Base-by-base conservation (phyloP, 1,140 invertebrate genomes). In the Meloidogyne exigua region DNA sequence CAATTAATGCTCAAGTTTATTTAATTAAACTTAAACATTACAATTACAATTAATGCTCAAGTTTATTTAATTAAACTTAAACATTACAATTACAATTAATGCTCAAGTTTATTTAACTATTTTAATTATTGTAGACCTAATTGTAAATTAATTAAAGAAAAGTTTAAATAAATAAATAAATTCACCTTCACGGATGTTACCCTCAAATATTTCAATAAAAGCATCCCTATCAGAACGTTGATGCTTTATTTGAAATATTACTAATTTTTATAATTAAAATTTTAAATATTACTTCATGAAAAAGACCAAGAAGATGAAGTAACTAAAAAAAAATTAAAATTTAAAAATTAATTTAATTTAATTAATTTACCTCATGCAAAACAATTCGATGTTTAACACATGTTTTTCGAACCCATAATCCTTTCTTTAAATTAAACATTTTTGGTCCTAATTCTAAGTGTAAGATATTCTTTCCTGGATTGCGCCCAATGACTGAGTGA, bases 331-430 rank as follows among this genome's bases (percentile, higher is more conserved):
- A 4, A 21, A 10, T n/a, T 57, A 44, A 44, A 44, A 44, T 18
- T 44, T 15, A 44, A 44, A 44, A 44, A 44, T 44, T 15, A 15
- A 15, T 39, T 9, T 7, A 39, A 39, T 39, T 39, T 44, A 44
- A 44, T 15, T 42, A 5, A 68, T 9, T n/a, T 62, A 71, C 69
- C 23, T 73, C 72, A 21, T 73, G 72, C 21, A 73, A 23, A 23
- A 73, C 57, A 64, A 73, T 73, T 32, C 72, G 21, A 23, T 11
- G 72, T 32, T 73, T 73, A 32, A 73, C 65, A 65, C 72, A 73
- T 23, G 72, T 73, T 25, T 73, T 62, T 26, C 72, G n/a, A 13
- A 57, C 49, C 49, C n/a, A 65, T 23, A 21, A 7, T n/a, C 39
- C 39, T 4, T 32, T 64, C 13, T 44, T 28, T 44, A 21, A 32